Base-by-base conservation (phyloP, 2,797 vertebrate species). In the Chaunax sp. region DNA sequence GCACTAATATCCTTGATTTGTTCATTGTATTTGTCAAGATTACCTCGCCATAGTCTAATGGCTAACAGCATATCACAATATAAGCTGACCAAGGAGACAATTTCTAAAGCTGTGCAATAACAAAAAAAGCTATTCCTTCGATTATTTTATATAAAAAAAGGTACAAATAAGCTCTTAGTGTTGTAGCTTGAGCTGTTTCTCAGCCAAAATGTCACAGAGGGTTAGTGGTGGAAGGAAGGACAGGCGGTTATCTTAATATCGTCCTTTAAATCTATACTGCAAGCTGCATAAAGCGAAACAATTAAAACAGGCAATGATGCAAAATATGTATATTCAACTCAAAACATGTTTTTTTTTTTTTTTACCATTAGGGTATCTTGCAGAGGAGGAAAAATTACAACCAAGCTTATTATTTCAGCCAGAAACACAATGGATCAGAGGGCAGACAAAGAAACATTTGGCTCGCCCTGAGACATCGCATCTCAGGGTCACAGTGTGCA, bases 1-100 rank as follows among this genome's bases (percentile, higher is more conserved):
- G 69, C 47, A 19, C 79, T 90, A 91, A 93, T 86, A 90, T 69
- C 79, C 86, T 83, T 90, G 86, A 91, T 92, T 90, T 86, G 83
- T 86, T 87, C 82, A 78, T 87, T 82, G 82, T 83, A 80, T 89
- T 87, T 87, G 78, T 83, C 82, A 86, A 75, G 83, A 85, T 84
- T 87, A 79, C 65, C 63, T 75, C 30, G 41, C 41, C 45, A 74
- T 44, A 75, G 77, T 70, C 63, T 79, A 75, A 83, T 64, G 64
- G 80, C 60, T 62, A 86, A 66, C 67, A 69, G 79, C 61, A 79
- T 57, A 82, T 80, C 82, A 79, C 63, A 75, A 75, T 72, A 64
- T 46, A 72, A 65, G 65, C 64, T 54, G 81, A 80, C 72, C 50
- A n/a, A 20, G 28, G 47, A 64, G 52, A 54, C 9, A n/a, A 55